Evolutionary conservation across 1,140 invertebrate species (phyloP).

Genomic region (Drosophila chauvacae): DNA sequence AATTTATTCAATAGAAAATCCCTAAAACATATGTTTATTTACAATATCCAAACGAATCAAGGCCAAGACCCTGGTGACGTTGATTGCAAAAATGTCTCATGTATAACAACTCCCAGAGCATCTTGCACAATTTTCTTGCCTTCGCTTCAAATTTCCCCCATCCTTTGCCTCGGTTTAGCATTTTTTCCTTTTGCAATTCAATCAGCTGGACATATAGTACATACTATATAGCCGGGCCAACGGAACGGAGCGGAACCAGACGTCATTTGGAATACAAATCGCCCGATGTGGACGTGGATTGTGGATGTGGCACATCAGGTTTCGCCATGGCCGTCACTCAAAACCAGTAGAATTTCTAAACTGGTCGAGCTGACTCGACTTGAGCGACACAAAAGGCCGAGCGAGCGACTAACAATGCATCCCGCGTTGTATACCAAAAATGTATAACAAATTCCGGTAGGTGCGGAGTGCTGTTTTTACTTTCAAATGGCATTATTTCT

Average conservation of each 20-base stretch:
- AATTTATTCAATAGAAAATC: neutral
- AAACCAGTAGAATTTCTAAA: conserved; percentile 74
- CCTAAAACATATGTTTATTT: conserved; percentile 4
- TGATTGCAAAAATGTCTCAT: conserved; percentile 62
- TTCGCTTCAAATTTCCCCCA: conserved; percentile 10
- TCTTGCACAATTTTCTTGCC: conserved; percentile 41
- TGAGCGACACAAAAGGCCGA: conserved; percentile 59
- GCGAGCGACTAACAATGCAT: conserved; percentile 37
- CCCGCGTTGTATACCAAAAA: conserved; percentile 48
- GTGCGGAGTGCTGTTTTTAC: conserved; percentile 71
- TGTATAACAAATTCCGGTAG: conserved; percentile 72
- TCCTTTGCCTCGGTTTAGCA: conserved; percentile 6
- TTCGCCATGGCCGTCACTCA: conserved; percentile 72
- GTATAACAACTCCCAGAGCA: conserved; percentile 41
- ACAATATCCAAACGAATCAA: conserved; percentile 1
- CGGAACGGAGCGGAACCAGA: conserved; percentile 74
- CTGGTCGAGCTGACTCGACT: conserved; percentile 54
- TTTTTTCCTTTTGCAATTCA: conserved; percentile 63
- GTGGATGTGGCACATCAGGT: conserved; percentile 68
- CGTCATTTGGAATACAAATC: conserved; percentile 79
- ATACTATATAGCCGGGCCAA: conserved; percentile 46
- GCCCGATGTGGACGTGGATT: conserved; percentile 53
- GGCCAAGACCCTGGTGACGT: conserved; percentile 11
- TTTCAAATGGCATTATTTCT: conserved; percentile 60
- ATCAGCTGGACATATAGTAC: conserved; percentile 59